Conservation (phyloP, 53 echinoderm and acorn worm genomes). For the Echinarachnius parma region DNA sequence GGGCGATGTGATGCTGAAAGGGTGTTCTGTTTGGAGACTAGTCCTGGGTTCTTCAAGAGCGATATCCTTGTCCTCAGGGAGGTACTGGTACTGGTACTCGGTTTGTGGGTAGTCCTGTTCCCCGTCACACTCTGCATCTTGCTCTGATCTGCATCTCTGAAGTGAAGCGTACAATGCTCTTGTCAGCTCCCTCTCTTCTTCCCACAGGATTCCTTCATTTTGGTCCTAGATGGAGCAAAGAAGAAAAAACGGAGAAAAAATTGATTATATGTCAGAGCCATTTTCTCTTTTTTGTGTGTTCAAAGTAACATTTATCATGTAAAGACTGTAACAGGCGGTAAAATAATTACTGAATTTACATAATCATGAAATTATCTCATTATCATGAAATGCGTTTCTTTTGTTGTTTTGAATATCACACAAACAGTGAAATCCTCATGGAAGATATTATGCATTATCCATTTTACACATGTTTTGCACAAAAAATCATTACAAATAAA, state of each 20-base stretch:
- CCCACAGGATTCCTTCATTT: constrained; percentile 92
- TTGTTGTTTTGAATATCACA: too few relatives aligned
- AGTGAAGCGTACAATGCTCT: constrained; percentile 92
- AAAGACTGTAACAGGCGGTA: too few relatives aligned
- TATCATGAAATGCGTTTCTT: too few relatives aligned
- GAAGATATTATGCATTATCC: too few relatives aligned
- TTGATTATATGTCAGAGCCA: too few relatives aligned
- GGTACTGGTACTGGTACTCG: constrained; percentile 11
- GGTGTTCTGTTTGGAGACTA: constrained; percentile 43
- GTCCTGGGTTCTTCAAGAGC: constrained; percentile 13
- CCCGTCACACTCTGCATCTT: constrained; percentile 31
- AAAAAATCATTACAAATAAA: neutral
- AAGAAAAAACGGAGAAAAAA: neutral
- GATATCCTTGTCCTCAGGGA: neutral
- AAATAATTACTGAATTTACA: too few relatives aligned
- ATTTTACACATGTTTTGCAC: neutral
- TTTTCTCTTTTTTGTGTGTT: too few relatives aligned
- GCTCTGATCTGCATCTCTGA: constrained; percentile 59
- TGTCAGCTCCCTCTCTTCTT: constrained; percentile 89
- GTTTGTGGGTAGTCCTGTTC: constrained; percentile 3
- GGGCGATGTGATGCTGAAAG: neutral
- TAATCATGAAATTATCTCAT: too few relatives aligned
- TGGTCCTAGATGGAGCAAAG: constrained; percentile 59
- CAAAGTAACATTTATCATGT: too few relatives aligned
- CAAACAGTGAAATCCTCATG: too few relatives aligned